phyloP scores from a whole-genome alignment of 2,797 vertebrate genomes.

The Todus mexicanus region DNA sequence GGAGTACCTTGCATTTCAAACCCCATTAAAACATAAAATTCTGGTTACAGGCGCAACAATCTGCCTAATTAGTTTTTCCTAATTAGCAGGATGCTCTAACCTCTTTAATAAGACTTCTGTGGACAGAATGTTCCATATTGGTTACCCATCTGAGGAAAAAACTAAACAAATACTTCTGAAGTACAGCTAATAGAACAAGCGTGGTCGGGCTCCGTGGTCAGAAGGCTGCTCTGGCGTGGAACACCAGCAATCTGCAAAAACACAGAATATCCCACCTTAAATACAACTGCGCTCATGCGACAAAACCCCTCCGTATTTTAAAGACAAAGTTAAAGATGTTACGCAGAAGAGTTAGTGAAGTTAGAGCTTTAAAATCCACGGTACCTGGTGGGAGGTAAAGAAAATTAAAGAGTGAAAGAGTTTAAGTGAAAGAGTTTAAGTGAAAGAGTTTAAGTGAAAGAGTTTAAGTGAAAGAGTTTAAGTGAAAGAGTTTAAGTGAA shows the following conservation, averaged over 20 bases:
- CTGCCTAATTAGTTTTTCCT: constrained; percentile 65
- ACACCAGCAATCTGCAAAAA: not conserved
- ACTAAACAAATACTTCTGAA: constrained; percentile 64
- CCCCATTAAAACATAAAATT: constrained; percentile 62
- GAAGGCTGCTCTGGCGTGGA: constrained; percentile 26
- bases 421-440: not conserved
- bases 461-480: no score
- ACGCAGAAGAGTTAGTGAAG: not conserved
- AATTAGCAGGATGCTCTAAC: constrained; percentile 67
- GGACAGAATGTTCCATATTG: constrained; percentile 69
- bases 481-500: not conserved
- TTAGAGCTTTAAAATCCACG: not conserved
- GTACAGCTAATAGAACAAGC: constrained; percentile 56
- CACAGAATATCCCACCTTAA: not conserved
- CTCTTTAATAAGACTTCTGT: constrained; percentile 67
- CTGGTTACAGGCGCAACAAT: constrained; percentile 64
- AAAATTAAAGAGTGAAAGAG: not conserved
- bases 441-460: not conserved
- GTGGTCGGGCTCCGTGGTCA: constrained; percentile 28
- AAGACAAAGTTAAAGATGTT: not conserved
- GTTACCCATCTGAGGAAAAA: constrained; percentile 63
- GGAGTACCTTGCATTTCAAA: not conserved
- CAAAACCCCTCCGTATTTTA: not conserved
- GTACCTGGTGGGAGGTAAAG: not conserved
- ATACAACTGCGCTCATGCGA: not conserved